Conservation (phyloP, 2,888 invertebrate genomes). For the Cosmia pyralina region DNA sequence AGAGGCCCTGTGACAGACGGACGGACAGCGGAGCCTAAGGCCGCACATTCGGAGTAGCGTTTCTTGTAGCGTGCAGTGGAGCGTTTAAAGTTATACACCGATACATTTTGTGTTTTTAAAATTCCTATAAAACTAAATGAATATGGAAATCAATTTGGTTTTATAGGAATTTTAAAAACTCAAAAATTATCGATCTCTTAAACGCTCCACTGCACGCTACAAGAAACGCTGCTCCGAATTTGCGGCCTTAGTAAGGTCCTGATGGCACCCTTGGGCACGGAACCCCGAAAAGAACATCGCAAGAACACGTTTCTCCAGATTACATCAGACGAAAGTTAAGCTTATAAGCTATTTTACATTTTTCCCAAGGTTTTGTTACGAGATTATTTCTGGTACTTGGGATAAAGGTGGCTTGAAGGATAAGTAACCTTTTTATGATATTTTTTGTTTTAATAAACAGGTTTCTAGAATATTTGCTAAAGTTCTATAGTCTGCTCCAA, state of each 20-base stretch:
- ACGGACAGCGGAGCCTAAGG: neutral
- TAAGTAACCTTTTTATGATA: constrained; percentile 46
- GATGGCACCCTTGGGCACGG: neutral
- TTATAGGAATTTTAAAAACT: too few relatives aligned
- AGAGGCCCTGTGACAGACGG: neutral
- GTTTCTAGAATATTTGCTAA: constrained; percentile 12
- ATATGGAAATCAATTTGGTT: too few relatives aligned
- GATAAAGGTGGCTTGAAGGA: constrained; percentile 24
- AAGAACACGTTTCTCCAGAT: constrained; percentile 67
- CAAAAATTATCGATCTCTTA: too few relatives aligned
- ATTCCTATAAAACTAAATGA: too few relatives aligned
- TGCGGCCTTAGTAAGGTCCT: too few relatives aligned
- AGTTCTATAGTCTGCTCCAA: neutral
- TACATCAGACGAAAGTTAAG: constrained; percentile 62
- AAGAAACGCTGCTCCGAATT: too few relatives aligned
- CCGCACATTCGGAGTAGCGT: too few relatives aligned
- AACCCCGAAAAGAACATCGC: constrained; percentile 53
- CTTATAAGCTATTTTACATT: constrained; percentile 69
- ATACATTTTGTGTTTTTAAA: too few relatives aligned
- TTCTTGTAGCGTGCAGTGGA: too few relatives aligned
- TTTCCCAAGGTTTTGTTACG: constrained; percentile 61
- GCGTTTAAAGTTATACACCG: too few relatives aligned
- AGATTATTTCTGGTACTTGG: constrained; percentile 49
- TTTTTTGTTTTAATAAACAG: constrained; percentile 43
- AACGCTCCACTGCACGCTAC: too few relatives aligned